A percentile compares a stretch with the other conserved stretches of the same genome.
Evolutionary conservation across 2,888 invertebrate species (phyloP).

Genomic region (Mesorhabditis sp.): DNA sequence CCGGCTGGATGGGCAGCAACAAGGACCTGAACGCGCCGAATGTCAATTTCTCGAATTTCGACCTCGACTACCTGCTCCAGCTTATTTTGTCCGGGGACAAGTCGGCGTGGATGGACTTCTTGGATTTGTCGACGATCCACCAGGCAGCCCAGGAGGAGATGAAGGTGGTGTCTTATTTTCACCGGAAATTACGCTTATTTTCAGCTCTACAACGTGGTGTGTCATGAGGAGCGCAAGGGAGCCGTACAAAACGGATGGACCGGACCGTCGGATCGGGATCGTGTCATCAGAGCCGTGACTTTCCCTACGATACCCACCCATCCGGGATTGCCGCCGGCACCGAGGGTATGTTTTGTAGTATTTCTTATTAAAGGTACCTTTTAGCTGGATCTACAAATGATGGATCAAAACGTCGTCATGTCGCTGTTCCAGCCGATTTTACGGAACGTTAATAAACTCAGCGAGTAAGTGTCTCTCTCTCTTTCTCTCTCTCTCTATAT

Average conservation of each 20-base stretch:
- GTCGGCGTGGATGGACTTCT: constrained; percentile 46
- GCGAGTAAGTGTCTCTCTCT: constrained; percentile 19
- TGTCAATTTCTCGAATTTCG: constrained; percentile 41
- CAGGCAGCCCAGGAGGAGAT: constrained; percentile 27
- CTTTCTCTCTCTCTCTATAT: neutral
- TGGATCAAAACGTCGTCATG: constrained; percentile 22
- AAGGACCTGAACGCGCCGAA: constrained; percentile 19
- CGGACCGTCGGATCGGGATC: neutral
- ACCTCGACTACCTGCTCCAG: constrained; percentile 51
- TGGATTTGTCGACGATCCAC: constrained; percentile 30
- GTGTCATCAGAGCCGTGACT: constrained; percentile 19
- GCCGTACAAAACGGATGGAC: neutral
- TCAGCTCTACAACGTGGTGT: constrained; percentile 27
- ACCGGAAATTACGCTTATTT: constrained; percentile 9
- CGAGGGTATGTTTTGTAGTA: constrained; percentile 12
- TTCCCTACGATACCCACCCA: constrained; percentile 42
- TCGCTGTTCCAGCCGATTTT: constrained; percentile 23
- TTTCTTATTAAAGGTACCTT: neutral
- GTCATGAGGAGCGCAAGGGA: constrained; percentile 20
- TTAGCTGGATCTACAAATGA: too few species aligned
- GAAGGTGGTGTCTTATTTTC: too few species aligned
- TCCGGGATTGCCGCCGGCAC: constrained; percentile 31
- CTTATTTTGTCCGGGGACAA: constrained; percentile 37
- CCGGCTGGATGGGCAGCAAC: neutral
- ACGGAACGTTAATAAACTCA: constrained; percentile 22